A percentile compares a stretch with the other conserved stretches of the same genome.
Evolutionary conservation across 1,140 invertebrate species (phyloP).

Genomic region (Rhopalosiphum padi): DNA sequence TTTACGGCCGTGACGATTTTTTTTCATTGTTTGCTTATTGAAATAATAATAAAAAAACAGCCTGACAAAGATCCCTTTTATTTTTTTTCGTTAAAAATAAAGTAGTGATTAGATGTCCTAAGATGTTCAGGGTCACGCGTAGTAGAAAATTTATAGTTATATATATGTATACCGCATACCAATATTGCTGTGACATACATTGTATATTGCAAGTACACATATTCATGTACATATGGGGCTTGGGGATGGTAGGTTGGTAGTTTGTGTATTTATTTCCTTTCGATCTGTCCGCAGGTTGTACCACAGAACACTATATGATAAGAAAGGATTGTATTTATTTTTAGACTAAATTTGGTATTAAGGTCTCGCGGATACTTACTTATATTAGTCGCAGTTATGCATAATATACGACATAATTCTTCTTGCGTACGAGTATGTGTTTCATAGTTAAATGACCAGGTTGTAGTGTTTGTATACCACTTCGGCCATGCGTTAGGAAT

Average conservation of each 20-base stretch:
- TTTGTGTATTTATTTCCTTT: not conserved
- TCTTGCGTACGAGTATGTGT: not conserved
- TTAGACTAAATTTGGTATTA: not conserved
- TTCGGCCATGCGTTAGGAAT: not conserved
- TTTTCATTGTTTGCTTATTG: constrained; percentile 42
- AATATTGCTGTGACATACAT: not conserved
- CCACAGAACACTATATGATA: not conserved
- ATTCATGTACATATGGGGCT: not conserved
- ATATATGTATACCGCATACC: not conserved
- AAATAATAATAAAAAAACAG: not conserved
- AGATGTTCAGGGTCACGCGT: not conserved
- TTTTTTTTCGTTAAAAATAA: constrained; percentile 21
- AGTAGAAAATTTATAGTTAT: not conserved
- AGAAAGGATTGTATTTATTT: not conserved
- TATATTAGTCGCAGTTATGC: not conserved
- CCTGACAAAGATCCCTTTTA: not conserved
- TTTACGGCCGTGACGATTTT: not conserved
- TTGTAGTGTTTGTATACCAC: not conserved
- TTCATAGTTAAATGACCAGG: not conserved
- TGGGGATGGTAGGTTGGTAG: not conserved
- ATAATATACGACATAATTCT: not conserved
- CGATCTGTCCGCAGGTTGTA: not conserved
- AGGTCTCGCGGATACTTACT: not conserved
- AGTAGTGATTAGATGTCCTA: not conserved
- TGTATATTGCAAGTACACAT: not conserved